Conservation (phyloP, 92 coral and sea anemone species). For the Muricea muricata region DNA sequence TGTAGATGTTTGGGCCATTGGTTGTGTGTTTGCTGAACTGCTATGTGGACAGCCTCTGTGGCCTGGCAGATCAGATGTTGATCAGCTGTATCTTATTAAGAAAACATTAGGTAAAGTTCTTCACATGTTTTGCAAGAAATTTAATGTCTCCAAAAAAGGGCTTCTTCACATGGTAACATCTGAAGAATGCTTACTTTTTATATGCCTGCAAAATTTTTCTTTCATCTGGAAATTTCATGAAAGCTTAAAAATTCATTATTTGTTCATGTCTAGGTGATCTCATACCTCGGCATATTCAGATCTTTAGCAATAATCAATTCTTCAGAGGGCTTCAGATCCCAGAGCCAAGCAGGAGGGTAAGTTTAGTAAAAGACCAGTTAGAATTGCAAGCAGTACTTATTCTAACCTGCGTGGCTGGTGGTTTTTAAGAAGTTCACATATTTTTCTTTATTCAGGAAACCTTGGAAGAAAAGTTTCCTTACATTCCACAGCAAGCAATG, state of each 20-base stretch:
- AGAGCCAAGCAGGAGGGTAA: constrained; percentile 81
- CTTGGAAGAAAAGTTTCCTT: constrained; percentile 81
- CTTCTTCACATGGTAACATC: too few species aligned
- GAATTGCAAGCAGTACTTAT: too few species aligned
- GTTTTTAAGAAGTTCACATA: too few species aligned
- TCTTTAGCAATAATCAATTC: constrained; percentile 84
- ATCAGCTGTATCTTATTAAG: constrained; percentile 87
- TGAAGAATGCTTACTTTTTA: too few species aligned
- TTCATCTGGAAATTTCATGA: too few species aligned
- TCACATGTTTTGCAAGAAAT: too few species aligned
- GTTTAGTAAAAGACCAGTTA: too few species aligned
- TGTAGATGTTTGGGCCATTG: constrained; percentile 99
- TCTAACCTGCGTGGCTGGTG: too few species aligned
- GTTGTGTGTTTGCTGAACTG: constrained; percentile 97
- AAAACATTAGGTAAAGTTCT: constrained; percentile 98
- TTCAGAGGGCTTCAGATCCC: constrained; percentile 89
- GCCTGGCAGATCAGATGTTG: constrained; percentile 98
- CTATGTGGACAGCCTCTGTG: constrained; percentile 88
- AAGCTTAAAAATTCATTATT: too few species aligned
- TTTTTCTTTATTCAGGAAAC: constrained; percentile 67
- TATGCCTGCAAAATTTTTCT: too few species aligned
- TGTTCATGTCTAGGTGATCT: constrained; percentile 82
- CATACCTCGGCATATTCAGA: constrained; percentile 88
- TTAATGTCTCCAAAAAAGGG: too few species aligned
- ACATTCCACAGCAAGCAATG: constrained; percentile 73